Base-by-base conservation (phyloP, 2,888 invertebrate species). In the Chrysolina haemoptera region DNA sequence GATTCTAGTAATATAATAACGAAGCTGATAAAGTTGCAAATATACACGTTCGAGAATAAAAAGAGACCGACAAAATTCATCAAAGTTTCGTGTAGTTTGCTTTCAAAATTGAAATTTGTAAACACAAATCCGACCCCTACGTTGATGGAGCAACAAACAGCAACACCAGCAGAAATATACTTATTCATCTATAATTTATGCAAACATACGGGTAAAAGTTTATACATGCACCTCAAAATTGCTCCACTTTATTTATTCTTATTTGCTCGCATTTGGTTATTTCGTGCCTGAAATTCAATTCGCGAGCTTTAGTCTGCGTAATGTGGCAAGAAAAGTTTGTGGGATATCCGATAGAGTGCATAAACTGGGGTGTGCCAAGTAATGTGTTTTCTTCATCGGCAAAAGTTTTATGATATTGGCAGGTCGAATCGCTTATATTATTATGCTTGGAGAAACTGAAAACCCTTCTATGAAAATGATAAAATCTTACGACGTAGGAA, bases 211-310 rank as follows among this genome's bases (percentile, higher is more conserved):
- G 53, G 53, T 53, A 53, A 53, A 53, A 53, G 53, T 53, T 48
- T 53, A 20, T 20, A 53, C 11, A 53, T 53, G 12, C 11, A 53
- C 20, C 53, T 53, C 20, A 20, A 53, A 53, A 53, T 53, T 53
- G 10, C 18, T 20, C 18, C 53, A 12, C 20, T 53, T 53, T 53
- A 53, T 53, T 53, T 20, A 53, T 53, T 53, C 53, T 12, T 20
- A 53, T 53, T 53, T 53, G 53, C 18, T 53, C 53, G 53, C 53
- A 22, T 53, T 53, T 53, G 53, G 53, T 4, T 53, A 53, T 53
- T 53, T 20, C 53, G 53, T 53, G 53, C 53, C 53, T 53, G 20
- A 53, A 53, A 53, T 53, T 12, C 20, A 11, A 6, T 18, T 18
- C 18, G 22, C 20, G 20, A 53, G 53, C 53, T 53, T 53, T 20